phyloP scores from a whole-genome alignment of 2,888 invertebrate species.

The Dasypolia templi region DNA sequence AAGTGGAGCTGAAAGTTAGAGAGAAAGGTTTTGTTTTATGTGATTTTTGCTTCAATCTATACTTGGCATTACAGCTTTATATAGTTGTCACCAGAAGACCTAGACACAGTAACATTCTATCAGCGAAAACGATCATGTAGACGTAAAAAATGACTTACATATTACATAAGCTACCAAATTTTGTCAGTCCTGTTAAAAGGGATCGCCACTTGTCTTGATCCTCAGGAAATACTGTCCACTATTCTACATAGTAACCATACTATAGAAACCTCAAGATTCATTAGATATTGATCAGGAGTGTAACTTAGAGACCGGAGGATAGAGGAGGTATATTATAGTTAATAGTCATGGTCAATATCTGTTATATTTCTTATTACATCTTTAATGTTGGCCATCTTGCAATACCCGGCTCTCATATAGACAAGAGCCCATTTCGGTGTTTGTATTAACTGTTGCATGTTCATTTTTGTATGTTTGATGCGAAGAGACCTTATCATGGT shows the following conservation, averaged over 20 bases:
- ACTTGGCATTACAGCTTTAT: slow-evolving; percentile 6
- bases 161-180: background rate
- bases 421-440: no score
- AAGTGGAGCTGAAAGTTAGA: slow-evolving; percentile 62
- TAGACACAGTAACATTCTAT: background rate
- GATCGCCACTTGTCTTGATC: background rate
- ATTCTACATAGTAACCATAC: no score
- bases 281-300: no score
- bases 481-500: background rate
- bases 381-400: background rate
- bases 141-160: background rate
- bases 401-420: background rate
- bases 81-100: background rate
- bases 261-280: no score
- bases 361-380: background rate
- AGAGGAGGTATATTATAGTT: background rate
- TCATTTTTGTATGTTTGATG: background rate
- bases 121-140: background rate
- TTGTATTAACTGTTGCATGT: background rate
- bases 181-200: background rate
- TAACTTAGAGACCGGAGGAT: no score
- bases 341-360: background rate
- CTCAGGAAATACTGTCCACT: background rate
- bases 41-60: slow-evolving; percentile 30
- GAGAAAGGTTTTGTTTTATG: slow-evolving; percentile 62